A percentile compares a stretch with the other conserved stretches of the same genome.
phyloP scores from a whole-genome alignment of 2,797 vertebrate genomes.

The Amazona finschi region DNA sequence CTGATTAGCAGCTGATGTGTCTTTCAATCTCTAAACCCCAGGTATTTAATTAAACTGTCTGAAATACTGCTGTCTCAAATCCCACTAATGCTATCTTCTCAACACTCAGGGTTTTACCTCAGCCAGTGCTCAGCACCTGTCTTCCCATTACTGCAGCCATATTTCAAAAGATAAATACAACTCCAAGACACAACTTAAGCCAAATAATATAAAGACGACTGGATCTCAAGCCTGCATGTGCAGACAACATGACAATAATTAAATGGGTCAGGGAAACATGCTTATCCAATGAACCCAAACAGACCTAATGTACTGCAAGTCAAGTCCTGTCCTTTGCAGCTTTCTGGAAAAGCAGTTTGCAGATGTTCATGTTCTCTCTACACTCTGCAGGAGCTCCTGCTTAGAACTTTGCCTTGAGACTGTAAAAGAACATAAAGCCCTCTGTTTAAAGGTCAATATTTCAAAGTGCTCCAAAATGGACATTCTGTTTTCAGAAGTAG shows the following conservation, averaged over 20 bases:
- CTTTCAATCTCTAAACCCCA: not conserved
- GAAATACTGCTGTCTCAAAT: not conserved
- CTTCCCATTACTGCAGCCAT: not conserved
- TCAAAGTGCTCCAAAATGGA: slow-evolving; percentile 36
- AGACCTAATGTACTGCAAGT: slow-evolving; percentile 16
- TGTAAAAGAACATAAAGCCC: slow-evolving; percentile 12
- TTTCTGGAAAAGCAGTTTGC: slow-evolving; percentile 30
- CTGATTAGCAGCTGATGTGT: not conserved
- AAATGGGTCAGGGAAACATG: not conserved
- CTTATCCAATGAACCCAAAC: not conserved
- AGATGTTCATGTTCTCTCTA: not conserved
- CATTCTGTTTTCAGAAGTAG: slow-evolving; percentile 41
- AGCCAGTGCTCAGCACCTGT: not conserved
- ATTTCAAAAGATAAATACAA: not conserved
- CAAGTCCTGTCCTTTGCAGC: not conserved
- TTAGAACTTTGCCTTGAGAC: not conserved
- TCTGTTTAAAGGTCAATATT: slow-evolving; percentile 46
- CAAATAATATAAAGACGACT: not conserved
- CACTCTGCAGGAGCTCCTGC: slow-evolving; percentile 5
- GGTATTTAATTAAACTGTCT: not conserved
- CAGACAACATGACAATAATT: not conserved
- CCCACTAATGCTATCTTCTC: not conserved
- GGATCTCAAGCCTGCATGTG: not conserved
- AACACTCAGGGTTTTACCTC: not conserved
- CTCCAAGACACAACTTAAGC: not conserved